Evolutionary conservation across 1,140 invertebrate species (phyloP).

Genomic region (Triops cancriformis): DNA sequence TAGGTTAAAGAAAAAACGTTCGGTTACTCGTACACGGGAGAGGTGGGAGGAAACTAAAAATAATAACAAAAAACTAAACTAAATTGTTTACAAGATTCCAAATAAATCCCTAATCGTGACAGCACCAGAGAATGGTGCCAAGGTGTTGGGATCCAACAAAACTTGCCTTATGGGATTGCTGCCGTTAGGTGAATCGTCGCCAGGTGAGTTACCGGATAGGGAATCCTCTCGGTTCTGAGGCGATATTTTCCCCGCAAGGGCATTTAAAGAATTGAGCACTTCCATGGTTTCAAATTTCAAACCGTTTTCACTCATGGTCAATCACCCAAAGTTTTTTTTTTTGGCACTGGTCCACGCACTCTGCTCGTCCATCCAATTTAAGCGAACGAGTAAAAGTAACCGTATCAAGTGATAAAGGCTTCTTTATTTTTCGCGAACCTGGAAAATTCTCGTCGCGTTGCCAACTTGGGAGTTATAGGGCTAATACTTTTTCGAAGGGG

Average conservation of each 20-base stretch:
- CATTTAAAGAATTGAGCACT: slow-evolving; percentile 32
- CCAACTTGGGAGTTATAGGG: not conserved
- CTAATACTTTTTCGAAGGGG: not conserved
- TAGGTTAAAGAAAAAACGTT: too few species aligned
- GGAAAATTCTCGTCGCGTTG: not conserved
- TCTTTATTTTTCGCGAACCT: not conserved
- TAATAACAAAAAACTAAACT: too few species aligned
- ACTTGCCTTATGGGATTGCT: slow-evolving; percentile 17
- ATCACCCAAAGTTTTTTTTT: not conserved
- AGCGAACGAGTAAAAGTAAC: not conserved
- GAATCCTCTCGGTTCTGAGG: slow-evolving; percentile 30
- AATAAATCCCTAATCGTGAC: too few species aligned
- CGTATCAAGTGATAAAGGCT: not conserved
- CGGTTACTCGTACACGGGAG: too few species aligned
- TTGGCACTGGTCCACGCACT: slow-evolving; percentile 1
- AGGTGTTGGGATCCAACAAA: not conserved
- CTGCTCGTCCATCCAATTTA: not conserved
- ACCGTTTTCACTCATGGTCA: slow-evolving; percentile 2
- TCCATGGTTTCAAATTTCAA: slow-evolving; percentile 28
- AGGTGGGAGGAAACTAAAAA: too few species aligned
- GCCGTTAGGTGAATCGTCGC: slow-evolving; percentile 22
- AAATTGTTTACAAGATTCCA: too few species aligned
- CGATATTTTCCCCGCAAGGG: slow-evolving; percentile 34
- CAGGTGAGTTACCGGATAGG: not conserved
- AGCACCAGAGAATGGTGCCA: too few species aligned